Percentiles rank a stretch among this genome's conserved stretches.
phyloP scores from a whole-genome alignment of 2,888 invertebrate species.

The Acleris literana region DNA sequence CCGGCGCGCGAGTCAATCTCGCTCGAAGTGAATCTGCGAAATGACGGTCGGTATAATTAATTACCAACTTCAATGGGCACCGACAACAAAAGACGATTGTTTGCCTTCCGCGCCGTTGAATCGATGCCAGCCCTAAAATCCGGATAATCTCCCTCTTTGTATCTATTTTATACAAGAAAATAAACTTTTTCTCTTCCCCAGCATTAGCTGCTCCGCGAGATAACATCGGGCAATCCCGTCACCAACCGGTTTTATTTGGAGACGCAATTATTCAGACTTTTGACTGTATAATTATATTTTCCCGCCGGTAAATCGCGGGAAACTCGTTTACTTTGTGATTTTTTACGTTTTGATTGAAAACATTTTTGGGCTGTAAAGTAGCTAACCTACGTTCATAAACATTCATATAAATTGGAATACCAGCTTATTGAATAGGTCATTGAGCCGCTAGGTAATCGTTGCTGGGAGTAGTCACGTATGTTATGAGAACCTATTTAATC shows the following conservation, averaged over 20 bases:
- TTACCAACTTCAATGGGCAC: constrained; percentile 75
- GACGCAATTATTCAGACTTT: constrained; percentile 33
- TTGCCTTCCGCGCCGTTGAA: constrained; percentile 73
- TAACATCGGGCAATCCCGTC: constrained; percentile 48
- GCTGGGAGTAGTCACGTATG: no score
- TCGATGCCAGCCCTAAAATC: constrained; percentile 74
- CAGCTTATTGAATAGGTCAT: no score
- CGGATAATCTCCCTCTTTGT: constrained; percentile 77
- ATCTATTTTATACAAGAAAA: constrained; percentile 73
- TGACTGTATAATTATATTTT: constrained; percentile 25
- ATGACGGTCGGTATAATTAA: constrained; percentile 75
- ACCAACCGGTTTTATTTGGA: constrained; percentile 36
- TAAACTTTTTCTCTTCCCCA: constrained; percentile 70
- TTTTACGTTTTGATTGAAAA: not conserved
- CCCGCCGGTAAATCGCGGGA: constrained; percentile 18
- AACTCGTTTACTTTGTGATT: not conserved
- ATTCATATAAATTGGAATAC: no score
- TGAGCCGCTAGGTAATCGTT: no score
- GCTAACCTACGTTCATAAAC: no score
- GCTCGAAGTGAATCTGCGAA: constrained; percentile 71
- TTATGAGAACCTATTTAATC: no score
- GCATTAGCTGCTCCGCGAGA: constrained; percentile 57
- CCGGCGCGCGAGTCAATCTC: constrained; percentile 50
- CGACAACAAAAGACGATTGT: constrained; percentile 78
- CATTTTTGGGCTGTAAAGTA: no score